Evolutionary conservation across 2,113 vertebrate genomes (phyloP), one percentile per base, ranked within the genome.

Genomic region (Mohoua ochrocephala): DNA sequence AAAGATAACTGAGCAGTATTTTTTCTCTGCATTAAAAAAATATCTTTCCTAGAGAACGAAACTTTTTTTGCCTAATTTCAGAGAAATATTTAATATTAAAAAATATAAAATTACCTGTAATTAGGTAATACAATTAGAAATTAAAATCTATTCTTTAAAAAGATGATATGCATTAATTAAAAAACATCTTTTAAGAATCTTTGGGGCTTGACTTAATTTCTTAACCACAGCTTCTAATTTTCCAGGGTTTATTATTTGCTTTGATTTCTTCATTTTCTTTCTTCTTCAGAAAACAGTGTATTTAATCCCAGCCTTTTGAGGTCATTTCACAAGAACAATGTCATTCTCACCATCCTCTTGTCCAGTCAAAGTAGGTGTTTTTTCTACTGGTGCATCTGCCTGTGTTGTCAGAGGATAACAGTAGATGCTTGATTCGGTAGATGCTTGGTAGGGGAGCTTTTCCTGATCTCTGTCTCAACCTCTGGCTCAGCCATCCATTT

Each of bases 161-260:
- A 67, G 42, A 21, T 41, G 94, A 83, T 65, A 56, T 18, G 21
- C 6, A 70, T 23, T 74, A 35, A 56, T 84, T 85, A 49, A 91
- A 93, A 15, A 84, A 83, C 92, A 98, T 96, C 96, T 98, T 97
- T 89, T 24, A 47, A 98, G 92, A 67, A 59, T 63, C 28, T 44
- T 94, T 49, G 95, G 71, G 33, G 81, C 87, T 91, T 97, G 95
- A 68, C 75, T 84, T 90, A 98, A 92, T 91, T 95, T 95, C 23
- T 95, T 45, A 85, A 73, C 91, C 63, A 98, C 52, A 30, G 11
- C 17, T 53, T 91, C 49, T 77, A 97, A n/a, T 94, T 97, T 98
- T 47, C 42, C 37, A 56, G 57, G 12, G 27, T 57, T 93, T 44
- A 84, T 44, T 50, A 7, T 92, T 93, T 96, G 97, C 88, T 84